These are phyloP conservation scores for Carcharodon carcharias DNA, from an alignment of 2,797 vertebrate species.

Conservation along the genomic window DNA sequence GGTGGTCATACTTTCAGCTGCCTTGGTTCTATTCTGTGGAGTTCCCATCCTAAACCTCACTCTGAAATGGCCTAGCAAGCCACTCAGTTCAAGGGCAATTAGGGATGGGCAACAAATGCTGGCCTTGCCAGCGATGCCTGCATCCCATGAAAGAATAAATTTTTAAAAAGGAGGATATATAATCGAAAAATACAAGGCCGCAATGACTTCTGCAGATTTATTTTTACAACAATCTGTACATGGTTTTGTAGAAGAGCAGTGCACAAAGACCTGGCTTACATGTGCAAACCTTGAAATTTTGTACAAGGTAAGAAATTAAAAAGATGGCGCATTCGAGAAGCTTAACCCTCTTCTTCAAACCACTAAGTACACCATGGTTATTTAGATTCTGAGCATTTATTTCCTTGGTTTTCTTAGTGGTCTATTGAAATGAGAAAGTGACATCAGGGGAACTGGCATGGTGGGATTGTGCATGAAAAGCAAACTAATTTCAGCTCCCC, in stretches of 20 bases:
- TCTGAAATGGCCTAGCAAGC: too few relatives aligned
- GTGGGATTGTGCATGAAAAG: not conserved
- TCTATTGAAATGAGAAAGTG: not conserved
- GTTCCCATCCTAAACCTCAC: not conserved
- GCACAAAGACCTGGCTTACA: not conserved
- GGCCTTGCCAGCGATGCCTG: too few relatives aligned
- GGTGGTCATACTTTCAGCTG: not conserved
- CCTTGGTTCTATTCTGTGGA: not conserved
- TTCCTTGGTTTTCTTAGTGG: not conserved
- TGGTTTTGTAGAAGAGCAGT: not conserved
- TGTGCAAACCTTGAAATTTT: not conserved
- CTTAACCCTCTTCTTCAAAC: not conserved
- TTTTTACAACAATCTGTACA: not conserved
- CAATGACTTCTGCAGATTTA: not conserved
- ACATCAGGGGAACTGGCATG: not conserved
- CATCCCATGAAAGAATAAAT: too few relatives aligned
- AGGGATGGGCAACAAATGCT: too few relatives aligned
- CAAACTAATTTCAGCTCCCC: slow-evolving; percentile 1
- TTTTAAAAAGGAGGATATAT: not conserved
- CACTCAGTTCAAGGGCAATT: too few relatives aligned
- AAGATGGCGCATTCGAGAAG: not conserved
- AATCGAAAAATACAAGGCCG: not conserved
- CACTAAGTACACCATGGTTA: not conserved
- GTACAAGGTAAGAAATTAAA: not conserved
- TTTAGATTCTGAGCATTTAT: not conserved